Evolutionary conservation across 2,888 invertebrate genomes (phyloP), one percentile per base, ranked within the genome.

Genomic region (Steinernema scapterisci): DNA sequence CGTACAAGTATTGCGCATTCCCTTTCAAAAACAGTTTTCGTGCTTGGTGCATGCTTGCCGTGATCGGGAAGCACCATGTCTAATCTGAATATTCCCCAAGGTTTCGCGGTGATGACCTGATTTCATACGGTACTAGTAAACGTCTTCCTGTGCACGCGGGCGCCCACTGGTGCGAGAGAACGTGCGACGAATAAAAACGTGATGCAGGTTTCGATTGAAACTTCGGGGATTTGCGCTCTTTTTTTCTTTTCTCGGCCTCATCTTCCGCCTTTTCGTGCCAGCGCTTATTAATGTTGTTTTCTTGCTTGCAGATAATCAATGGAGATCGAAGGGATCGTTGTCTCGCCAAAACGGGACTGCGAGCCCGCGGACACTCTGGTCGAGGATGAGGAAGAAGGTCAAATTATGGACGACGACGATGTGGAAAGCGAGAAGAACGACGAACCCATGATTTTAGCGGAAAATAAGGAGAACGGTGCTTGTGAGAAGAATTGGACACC

Each of bases 341-440:
- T 13, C 7, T 27, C 63, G 7, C 31, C 63, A 3, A 27, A 63
- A 11, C 31, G 6, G 16, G 31, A 63, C 9, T 63, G 63, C 16
- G 63, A 63, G 27, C 27, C 63, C 16, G 63, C 27, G 63, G 63
- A 63, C 16, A 16, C 31, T 63, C 2, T 63, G 16, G 63, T 31
- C 7, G 63, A 63, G n/a, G 63, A 63, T 13, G 63, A 63, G 38
- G 63, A 63, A 31, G 63, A 63, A 63, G 63, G 63, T 16, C 63
- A 63, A n/a, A 63, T 63, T 19, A 27, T 63, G 9, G 63, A 63
- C 25, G 54, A 54, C 16, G 63, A 63, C 27, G 38, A 63, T 9
- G 63, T 31, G 3, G 63, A 63, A 13, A 31, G 25, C 13, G 63
- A 31, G 5, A 27, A 13, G 13, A 63, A 19, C 19, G 13, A 31